A percentile compares a stretch with the other conserved stretches of the same genome.
phyloP scores from a whole-genome alignment of 2,888 invertebrate species.

The Macrosoma leucophasiata region DNA sequence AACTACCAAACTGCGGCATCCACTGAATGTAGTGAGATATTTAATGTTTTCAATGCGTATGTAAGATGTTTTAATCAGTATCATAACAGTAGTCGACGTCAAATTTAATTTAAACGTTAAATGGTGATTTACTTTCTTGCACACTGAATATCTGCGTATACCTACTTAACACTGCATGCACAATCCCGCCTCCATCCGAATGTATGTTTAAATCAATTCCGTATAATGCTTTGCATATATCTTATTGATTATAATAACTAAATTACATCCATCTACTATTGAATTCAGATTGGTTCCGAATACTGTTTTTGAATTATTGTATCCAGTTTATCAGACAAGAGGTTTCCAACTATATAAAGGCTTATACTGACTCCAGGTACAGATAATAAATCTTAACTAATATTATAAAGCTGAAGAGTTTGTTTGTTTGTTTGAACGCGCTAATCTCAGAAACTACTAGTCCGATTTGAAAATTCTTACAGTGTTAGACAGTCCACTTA shows the following conservation, averaged over 20 bases:
- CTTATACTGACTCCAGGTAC: slow-evolving; percentile 14
- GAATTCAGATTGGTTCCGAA: slow-evolving; percentile 12
- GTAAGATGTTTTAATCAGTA: slow-evolving; percentile 14
- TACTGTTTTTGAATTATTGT: slow-evolving; percentile 14
- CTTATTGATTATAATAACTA: slow-evolving; percentile 6
- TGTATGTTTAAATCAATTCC: slow-evolving; percentile 4
- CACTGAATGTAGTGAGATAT: slow-evolving; percentile 13
- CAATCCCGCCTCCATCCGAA: slow-evolving; percentile 4
- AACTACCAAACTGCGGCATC: slow-evolving; percentile 13
- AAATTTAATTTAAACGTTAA: slow-evolving; percentile 16
- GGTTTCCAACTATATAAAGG: slow-evolving; percentile 12
- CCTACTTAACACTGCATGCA: no score
- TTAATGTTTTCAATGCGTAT: slow-evolving; percentile 15
- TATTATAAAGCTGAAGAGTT: no score
- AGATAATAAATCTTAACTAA: no score
- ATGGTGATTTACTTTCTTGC: no score
- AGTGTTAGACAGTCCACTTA: no score
- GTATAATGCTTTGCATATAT: slow-evolving; percentile 6
- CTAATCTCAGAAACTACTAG: no score
- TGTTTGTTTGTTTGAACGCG: no score
- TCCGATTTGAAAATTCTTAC: no score
- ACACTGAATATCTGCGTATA: no score
- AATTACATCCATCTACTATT: slow-evolving; percentile 5
- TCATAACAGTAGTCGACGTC: slow-evolving; percentile 15
- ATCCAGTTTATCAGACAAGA: slow-evolving; percentile 15